phyloP scores from a whole-genome alignment of 2,888 invertebrate genomes.

The Drosophila leonis region DNA sequence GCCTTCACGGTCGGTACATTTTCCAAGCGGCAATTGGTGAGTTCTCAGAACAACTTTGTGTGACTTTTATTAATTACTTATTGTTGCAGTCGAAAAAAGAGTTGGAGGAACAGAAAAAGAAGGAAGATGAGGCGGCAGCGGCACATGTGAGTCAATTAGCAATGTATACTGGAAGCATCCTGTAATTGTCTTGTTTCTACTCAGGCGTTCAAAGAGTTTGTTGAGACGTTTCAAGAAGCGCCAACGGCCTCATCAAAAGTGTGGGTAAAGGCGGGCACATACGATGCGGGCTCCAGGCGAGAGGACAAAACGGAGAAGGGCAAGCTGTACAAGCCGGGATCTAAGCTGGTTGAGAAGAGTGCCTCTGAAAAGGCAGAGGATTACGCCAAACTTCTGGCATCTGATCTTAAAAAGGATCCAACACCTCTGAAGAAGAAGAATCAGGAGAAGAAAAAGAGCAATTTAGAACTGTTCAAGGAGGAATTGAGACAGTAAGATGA shows the following conservation, averaged over 20 bases:
- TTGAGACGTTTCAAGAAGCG: constrained; percentile 97
- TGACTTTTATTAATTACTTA: neutral
- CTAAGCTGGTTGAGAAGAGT: constrained; percentile 89
- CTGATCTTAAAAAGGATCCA: constrained; percentile 89
- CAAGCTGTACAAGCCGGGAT: constrained; percentile 96
- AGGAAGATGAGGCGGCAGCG: constrained; percentile 95
- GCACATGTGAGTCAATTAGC: constrained; percentile 89
- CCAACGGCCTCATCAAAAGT: constrained; percentile 93
- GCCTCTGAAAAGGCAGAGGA: constrained; percentile 90
- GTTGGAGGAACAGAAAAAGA: constrained; percentile 93
- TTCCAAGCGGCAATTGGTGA: constrained; percentile 87
- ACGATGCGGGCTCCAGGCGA: constrained; percentile 96
- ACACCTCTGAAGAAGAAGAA: constrained; percentile 89
- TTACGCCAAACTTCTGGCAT: constrained; percentile 88
- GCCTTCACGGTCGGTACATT: constrained; percentile 91
- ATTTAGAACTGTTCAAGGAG: constrained; percentile 98
- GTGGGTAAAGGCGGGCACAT: constrained; percentile 99
- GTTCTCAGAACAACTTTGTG: neutral
- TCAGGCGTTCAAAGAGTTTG: constrained; percentile 98
- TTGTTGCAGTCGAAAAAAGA: constrained; percentile 89
- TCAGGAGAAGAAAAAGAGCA: constrained; percentile 96
- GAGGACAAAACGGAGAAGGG: constrained; percentile 96
- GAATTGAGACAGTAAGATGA: constrained; percentile 94
- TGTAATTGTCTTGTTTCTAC: neutral
- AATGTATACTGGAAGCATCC: fast-evolving